These are phyloP conservation scores for Toxonevra muliebris DNA, from an alignment of 2,888 invertebrate genomes.

Conservation along the genomic window DNA sequence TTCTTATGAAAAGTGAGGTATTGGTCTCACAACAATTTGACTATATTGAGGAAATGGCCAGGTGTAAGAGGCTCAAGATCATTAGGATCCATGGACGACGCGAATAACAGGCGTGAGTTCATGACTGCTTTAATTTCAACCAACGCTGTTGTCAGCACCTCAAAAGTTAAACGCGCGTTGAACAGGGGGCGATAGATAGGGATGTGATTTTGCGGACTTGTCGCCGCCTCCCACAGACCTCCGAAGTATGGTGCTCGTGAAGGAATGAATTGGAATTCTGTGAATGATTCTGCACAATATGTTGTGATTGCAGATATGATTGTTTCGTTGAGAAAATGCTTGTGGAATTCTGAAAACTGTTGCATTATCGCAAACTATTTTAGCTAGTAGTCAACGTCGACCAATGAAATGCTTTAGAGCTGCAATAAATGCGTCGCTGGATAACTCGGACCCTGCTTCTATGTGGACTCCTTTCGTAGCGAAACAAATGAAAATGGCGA, in stretches of 20 bases:
- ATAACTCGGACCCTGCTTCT: slow-evolving; percentile 16
- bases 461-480: slow-evolving; percentile 32
- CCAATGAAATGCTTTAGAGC: slow-evolving; percentile 33
- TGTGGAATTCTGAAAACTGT: slow-evolving; percentile 23
- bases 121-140: slow-evolving; percentile 37
- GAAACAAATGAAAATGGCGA: slow-evolving; percentile 29
- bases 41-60: too few species aligned
- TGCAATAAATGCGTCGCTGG: slow-evolving; percentile 19
- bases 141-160: slow-evolving; percentile 34
- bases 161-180: slow-evolving; percentile 32
- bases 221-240: slow-evolving; percentile 31
- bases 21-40: too few species aligned
- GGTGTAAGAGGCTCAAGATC: slow-evolving; percentile 34
- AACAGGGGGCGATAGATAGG: slow-evolving; percentile 28
- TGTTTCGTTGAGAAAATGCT: slow-evolving; percentile 6
- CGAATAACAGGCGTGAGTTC: slow-evolving; percentile 33
- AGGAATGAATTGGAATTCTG: slow-evolving; percentile 29
- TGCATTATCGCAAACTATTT: slow-evolving; percentile 27
- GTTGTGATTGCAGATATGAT: background rate
- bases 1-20: too few species aligned
- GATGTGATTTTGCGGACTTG: slow-evolving; percentile 34
- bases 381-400: slow-evolving; percentile 21
- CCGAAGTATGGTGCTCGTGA: slow-evolving; percentile 39
- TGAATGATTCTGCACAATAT: slow-evolving; percentile 11
- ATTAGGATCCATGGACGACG: slow-evolving; percentile 32